These are phyloP conservation scores for Cabera pusaria DNA, from an alignment of 2,888 invertebrate species.

Conservation along the genomic window DNA sequence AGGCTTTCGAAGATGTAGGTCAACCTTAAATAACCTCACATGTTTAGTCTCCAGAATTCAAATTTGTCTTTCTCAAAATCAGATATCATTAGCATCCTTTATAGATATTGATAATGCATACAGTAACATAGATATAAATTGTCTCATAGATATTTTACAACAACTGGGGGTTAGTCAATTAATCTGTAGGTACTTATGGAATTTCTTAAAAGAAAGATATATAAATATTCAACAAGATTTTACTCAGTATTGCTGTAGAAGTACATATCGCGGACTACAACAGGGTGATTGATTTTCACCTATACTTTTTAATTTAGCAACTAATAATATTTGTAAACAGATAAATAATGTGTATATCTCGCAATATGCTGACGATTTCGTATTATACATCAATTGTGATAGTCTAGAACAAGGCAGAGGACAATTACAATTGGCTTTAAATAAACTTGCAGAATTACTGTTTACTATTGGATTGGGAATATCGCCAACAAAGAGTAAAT, in stretches of 20 bases:
- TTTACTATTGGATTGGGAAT: constrained; percentile 24
- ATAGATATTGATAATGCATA: constrained; percentile 38
- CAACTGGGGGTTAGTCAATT: constrained; percentile 22
- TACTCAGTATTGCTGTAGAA: constrained; percentile 2
- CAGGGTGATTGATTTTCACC: constrained; percentile 42
- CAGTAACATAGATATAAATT: constrained; percentile 30
- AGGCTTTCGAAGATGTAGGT: no score
- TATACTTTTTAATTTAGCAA: constrained; percentile 38
- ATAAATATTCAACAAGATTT: constrained; percentile 26
- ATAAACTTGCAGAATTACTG: no score
- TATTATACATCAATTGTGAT: not conserved
- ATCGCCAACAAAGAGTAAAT: constrained; percentile 29
- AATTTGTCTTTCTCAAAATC: no score
- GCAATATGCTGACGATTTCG: constrained; percentile 35
- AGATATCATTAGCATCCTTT: no score
- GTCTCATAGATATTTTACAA: constrained; percentile 25
- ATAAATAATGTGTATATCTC: constrained; percentile 22
- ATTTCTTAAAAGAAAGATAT: constrained; percentile 22
- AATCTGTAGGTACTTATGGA: constrained; percentile 32
- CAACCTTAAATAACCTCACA: no score
- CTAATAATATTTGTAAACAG: constrained; percentile 23
- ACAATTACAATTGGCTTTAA: constrained; percentile 6
- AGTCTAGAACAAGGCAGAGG: not conserved
- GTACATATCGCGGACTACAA: constrained; percentile 30
- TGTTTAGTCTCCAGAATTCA: no score